These are phyloP conservation scores for Drosophila pallidifrons DNA, from an alignment of 1,140 invertebrate species.

Conservation along the genomic window DNA sequence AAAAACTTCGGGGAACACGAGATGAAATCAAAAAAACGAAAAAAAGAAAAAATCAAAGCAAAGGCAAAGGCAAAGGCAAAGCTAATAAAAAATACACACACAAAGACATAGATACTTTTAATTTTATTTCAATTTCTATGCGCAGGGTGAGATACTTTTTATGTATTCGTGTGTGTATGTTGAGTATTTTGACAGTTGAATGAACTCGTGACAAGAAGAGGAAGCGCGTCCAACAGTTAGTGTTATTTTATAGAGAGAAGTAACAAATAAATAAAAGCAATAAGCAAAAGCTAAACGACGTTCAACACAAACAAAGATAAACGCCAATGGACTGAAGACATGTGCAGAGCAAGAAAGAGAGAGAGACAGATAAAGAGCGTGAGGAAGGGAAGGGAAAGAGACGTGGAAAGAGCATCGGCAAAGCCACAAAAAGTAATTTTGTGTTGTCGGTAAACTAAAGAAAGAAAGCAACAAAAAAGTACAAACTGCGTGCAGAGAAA, in stretches of 20 bases:
- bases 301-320: constrained; percentile 48
- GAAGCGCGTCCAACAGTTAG: constrained; percentile 9
- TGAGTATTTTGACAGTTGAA: constrained; percentile 70
- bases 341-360: constrained; percentile 33
- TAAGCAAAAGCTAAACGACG: constrained; percentile 27
- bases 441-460: constrained; percentile 52
- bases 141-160: constrained; percentile 42
- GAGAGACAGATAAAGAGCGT: not conserved
- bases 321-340: constrained; percentile 8
- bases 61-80: constrained; percentile 12
- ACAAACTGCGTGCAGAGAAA: constrained; percentile 48
- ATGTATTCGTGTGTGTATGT: constrained; percentile 26
- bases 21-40: constrained; percentile 4
- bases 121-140: constrained; percentile 55
- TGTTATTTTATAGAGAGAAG: constrained; percentile 4
- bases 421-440: constrained; percentile 68
- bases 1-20: constrained; percentile 23
- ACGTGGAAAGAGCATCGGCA: constrained; percentile 35
- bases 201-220: constrained; percentile 52
- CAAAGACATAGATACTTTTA: constrained; percentile 38
- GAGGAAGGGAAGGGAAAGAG: constrained; percentile 11
- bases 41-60: not conserved
- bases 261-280: constrained; percentile 51
- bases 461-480: constrained; percentile 23
- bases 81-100: constrained; percentile 39